phyloP scores from a whole-genome alignment of 35 echinoderm and acorn worm species.

The Lytechinus variegatus region DNA sequence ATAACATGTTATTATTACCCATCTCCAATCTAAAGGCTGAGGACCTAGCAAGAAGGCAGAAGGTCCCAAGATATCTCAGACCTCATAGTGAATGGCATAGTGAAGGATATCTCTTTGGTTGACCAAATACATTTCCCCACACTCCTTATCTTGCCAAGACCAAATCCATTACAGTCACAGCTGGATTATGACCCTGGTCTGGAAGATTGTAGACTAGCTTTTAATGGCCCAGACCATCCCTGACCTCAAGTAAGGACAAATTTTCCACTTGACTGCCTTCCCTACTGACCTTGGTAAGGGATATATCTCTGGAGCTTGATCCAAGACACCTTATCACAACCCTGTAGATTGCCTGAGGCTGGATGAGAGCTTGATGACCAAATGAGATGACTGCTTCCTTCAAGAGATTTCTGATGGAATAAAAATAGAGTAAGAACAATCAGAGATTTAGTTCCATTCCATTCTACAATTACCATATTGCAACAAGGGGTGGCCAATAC shows the following conservation, averaged over 20 bases:
- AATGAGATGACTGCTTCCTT: background rate
- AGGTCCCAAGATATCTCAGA: too few species aligned
- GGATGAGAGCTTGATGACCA: background rate
- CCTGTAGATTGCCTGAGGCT: background rate
- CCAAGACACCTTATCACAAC: background rate
- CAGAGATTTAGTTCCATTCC: background rate
- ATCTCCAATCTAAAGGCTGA: too few species aligned
- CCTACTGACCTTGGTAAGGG: background rate
- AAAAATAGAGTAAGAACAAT: background rate
- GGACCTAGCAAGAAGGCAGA: too few species aligned
- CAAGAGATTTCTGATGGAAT: background rate
- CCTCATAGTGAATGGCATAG: too few species aligned
- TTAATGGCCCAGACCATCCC: background rate
- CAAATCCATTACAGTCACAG: too few species aligned
- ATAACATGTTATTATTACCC: too few species aligned
- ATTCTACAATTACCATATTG: background rate
- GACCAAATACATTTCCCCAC: too few species aligned
- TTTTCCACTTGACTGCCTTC: background rate
- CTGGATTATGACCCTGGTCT: background rate
- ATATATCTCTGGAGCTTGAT: background rate
- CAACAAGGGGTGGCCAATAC: background rate
- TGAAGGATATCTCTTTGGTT: too few species aligned
- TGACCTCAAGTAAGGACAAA: background rate
- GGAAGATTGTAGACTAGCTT: background rate
- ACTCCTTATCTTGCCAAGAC: too few species aligned